phyloP scores from a whole-genome alignment of 2,113 vertebrate genomes.

The Oxyruncus cristatus region DNA sequence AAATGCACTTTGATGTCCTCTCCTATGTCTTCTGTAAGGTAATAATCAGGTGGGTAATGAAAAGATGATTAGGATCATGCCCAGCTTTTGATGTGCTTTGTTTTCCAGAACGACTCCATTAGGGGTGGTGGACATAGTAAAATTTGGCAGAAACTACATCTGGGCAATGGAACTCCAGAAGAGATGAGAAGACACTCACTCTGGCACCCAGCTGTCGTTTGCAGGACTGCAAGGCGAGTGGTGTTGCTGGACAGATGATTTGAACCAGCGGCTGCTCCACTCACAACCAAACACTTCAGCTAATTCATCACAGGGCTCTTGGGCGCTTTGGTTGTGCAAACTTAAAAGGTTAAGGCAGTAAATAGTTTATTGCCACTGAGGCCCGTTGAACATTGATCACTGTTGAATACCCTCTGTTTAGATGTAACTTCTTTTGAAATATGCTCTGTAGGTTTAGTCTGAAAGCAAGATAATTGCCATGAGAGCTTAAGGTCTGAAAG shows the following conservation, averaged over 20 bases:
- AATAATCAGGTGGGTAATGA: not conserved
- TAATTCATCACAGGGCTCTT: conserved; percentile 56
- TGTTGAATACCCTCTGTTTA: conserved; percentile 40
- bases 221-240: not conserved
- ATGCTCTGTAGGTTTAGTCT: conserved; percentile 40
- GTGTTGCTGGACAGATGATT: conserved; percentile 32
- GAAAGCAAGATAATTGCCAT: not conserved
- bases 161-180: not conserved
- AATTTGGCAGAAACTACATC: fast-evolving
- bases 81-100: not conserved
- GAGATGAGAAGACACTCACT: not conserved
- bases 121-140: not conserved
- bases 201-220: not conserved
- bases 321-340: conserved; percentile 1
- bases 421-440: conserved; percentile 50
- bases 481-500: conserved; percentile 23
- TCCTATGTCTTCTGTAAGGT: not conserved
- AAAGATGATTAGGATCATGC: not conserved
- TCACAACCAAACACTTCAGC: conserved; percentile 36
- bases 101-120: not conserved
- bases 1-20: not conserved
- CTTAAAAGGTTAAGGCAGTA: conserved; percentile 57
- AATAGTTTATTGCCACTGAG: conserved; percentile 62
- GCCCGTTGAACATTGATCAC: conserved; percentile 31
- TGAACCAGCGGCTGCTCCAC: not conserved